Percentiles rank a stretch among this genome's conserved stretches.
phyloP scores from a whole-genome alignment of 2,888 invertebrate genomes.

The Drosophila pegasa region DNA sequence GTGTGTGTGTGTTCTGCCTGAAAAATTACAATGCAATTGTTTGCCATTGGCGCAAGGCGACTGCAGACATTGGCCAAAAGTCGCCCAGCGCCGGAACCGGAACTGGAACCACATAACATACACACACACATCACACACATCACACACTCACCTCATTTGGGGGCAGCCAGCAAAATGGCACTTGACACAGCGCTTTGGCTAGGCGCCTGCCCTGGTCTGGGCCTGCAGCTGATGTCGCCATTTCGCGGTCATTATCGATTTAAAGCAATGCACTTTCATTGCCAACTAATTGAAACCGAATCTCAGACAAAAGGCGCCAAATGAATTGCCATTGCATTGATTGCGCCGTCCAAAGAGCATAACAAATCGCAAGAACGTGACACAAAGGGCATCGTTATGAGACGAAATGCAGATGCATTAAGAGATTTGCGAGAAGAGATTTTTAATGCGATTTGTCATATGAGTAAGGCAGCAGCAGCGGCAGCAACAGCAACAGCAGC shows the following conservation, averaged over 20 bases:
- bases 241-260: constrained; percentile 31
- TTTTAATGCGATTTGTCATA: constrained; percentile 1
- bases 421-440: not conserved
- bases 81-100: constrained; percentile 37
- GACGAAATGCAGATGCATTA: not conserved
- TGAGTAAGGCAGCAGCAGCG: not conserved
- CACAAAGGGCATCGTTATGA: not conserved
- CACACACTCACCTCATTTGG: constrained; percentile 1
- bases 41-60: constrained; percentile 54
- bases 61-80: constrained; percentile 35
- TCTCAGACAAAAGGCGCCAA: constrained; percentile 16
- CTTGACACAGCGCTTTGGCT: constrained; percentile 4
- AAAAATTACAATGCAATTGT: constrained; percentile 76
- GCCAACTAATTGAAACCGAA: constrained; percentile 29
- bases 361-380: not conserved
- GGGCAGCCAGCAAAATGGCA: constrained; percentile 4
- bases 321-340: constrained; percentile 12
- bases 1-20: constrained; percentile 16
- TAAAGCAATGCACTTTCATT: constrained; percentile 25
- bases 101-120: constrained; percentile 18
- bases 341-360: constrained; percentile 12
- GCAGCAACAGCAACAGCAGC: no score
- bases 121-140: constrained; percentile 11
- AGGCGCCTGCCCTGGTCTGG: not conserved
- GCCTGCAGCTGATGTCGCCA: not conserved